Evolutionary conservation across 2,888 invertebrate species (phyloP), one percentile per base, ranked within the genome.

Genomic region (Biston betularia): DNA sequence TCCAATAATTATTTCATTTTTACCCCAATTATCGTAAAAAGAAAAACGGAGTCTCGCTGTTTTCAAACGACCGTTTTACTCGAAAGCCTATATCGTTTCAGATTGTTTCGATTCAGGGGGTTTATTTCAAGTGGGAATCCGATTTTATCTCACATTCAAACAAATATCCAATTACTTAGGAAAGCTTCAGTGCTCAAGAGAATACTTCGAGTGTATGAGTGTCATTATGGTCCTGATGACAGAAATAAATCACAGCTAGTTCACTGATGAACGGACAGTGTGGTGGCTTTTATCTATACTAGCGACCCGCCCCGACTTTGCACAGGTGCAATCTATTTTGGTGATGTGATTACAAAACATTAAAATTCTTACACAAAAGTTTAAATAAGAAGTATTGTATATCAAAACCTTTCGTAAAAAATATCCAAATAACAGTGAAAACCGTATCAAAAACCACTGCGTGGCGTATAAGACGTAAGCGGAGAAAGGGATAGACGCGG

Each of bases 141-240:
- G 74, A 84, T 87, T 87, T 85, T 85, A 87, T 86, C 81, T 81
- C 79, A 74, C 82, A 85, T 85, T 80, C 79, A 79, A 82, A 80
- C 76, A 84, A 85, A 86, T 85, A 86, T 86, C 86, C 90, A 90
- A 89, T 90, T 88, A 90, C 89, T 90, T 89, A 87, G 79, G 58
- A 64, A 65, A 66, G 71, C 65, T 69, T 48, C 59, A 72, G 68
- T 70, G 70, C 68, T 67, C 66, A 67, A 70, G 71, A 33, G 48
- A 65, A 80, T 76, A 78, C 79, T 74, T 77, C 76, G 70, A 64
- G 75, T 76, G 74, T 78, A 82, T 75, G 74, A 78, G 75, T 74
- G 71, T 81, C 75, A 74, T 81, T 80, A 79, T 67, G 73, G 74
- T 70, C 24, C 24, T 24, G 75, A 80, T 75, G 81, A 83, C 81